Evolutionary conservation across 2,888 invertebrate species (phyloP), one percentile per base, ranked within the genome.

Genomic region (Cryptocephalus moraei): DNA sequence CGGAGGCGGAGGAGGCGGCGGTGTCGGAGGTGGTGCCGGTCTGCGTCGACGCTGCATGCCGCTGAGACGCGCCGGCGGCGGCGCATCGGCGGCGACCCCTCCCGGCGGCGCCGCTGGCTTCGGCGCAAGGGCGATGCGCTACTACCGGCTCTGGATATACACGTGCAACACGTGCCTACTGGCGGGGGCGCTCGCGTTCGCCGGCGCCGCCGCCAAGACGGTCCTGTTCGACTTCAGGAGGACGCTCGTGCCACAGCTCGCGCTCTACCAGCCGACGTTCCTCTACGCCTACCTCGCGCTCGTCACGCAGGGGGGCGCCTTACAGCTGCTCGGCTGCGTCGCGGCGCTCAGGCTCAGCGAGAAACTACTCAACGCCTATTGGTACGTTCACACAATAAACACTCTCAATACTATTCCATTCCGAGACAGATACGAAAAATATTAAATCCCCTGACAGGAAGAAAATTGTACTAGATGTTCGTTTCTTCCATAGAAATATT

Each of bases 81-180:
- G 76, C 71, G 74, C 64, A 76, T 54, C 54, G 56, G 57, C 36
- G 12, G 32, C 31, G 32, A 42, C 31, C 32, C 32, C 32, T 13
- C 12, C 42, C 9, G 31, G 32, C 32, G 75, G 65, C 56, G 63
- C 64, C 61, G 61, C 63, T 52, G 61, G 62, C 52, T 57, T 65
- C 55, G 63, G 65, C 55, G 61, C 62, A 58, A 66, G 68, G 74
- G 75, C 78, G 66, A 80, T 80, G 80, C 78, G 86, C 79, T 87
- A 87, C 77, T 87, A 88, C 75, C 84, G 89, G 75, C 82, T 90
- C 72, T 90, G 90, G 90, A 90, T 91, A 71, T 90, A 90, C 79
- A 86, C 88, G 71, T 90, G 89, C 82, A 90, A 90, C 77, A 83
- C 86, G 73, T 89, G 87, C 64, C 78, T 91, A 71, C 76, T 90